A percentile compares a stretch with the other conserved stretches of the same genome.
These are phyloP conservation scores for Tipula unca DNA, from an alignment of 2,888 invertebrate species.

Conservation along the genomic window DNA sequence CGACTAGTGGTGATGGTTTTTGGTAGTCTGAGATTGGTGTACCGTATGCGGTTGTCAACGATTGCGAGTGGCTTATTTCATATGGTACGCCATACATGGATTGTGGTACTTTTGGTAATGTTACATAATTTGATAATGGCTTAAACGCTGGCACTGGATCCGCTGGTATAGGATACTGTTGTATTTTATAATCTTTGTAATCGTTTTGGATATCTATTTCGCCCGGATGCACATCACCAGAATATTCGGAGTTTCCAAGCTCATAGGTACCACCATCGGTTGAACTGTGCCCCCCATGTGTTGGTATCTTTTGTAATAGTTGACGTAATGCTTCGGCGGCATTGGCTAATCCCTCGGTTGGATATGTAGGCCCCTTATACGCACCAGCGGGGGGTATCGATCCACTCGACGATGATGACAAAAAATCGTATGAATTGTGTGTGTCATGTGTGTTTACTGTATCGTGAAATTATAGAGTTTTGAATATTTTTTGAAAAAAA, in stretches of 20 bases:
- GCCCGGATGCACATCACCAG: background rate
- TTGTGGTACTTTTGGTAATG: conserved; percentile 30
- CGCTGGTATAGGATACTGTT: conserved; percentile 26
- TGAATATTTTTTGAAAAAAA: background rate
- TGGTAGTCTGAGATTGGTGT: conserved; percentile 24
- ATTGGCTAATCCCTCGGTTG: conserved; percentile 28
- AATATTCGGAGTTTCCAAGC: background rate
- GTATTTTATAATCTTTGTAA: conserved; percentile 20
- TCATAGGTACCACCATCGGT: background rate
- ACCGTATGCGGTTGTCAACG: conserved; percentile 38
- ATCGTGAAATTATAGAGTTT: background rate
- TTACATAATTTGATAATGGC: conserved; percentile 22
- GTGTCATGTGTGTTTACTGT: background rate
- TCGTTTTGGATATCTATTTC: background rate
- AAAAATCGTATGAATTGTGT: background rate
- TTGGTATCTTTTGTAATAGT: conserved; percentile 35
- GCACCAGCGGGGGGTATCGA: background rate
- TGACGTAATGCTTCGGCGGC: conserved; percentile 38
- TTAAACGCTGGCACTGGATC: conserved; percentile 23
- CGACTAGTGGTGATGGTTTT: conserved; percentile 20
- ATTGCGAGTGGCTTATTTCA: conserved; percentile 35
- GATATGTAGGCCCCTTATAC: conserved; percentile 26
- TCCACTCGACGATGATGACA: background rate
- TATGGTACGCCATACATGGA: background rate
- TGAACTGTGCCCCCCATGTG: conserved; percentile 20